Base-by-base conservation (phyloP, 2,113 vertebrate species). In the Caranx ignobilis region DNA sequence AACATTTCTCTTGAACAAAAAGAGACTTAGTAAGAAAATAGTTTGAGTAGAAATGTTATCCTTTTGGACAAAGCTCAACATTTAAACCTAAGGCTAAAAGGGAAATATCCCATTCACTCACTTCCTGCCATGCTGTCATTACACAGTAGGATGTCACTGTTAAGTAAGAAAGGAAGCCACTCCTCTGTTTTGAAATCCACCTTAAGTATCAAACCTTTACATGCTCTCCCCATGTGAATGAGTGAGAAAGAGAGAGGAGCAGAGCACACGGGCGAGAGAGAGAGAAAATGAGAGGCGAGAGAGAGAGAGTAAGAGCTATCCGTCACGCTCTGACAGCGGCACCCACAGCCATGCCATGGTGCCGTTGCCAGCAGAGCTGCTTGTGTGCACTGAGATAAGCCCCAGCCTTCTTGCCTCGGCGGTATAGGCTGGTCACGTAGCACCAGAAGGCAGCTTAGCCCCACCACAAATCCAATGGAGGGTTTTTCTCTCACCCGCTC, bases 351-450 rank as follows among this genome's bases (percentile, higher is more conserved):
- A 78, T 82, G 88, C 86, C 87, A 78, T 47, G 66, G 52, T 64
- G 82, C 84, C 47, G 72, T 50, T 82, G 90, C 93, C 93, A 91
- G 89, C 77, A 61, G 88, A 82, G 88, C 90, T 81, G 90, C 88
- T 88, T 91, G 91, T 94, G 91, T 85, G 88, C 9, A 26, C 75
- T 19, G 81, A 93, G 92, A 93, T 93, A 92, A 94, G 87, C 81
- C 77, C 34, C n/a, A 82, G 78, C 85, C 82, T 79, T 47, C 86
- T 85, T 70, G 85, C 86, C 75, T 88, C 82, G 90, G 88, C 56
- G 61, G 76, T 55, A 64, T 39, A 54, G 85, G 83, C 88, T 65
- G 80, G 82, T 90, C 85, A 88, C 84, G 60, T 84, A 88, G 87
- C 87, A 87, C 80, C 87, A 80, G 80, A 79, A 89, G 82, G 88